These are phyloP conservation scores for Eupeodes luniger DNA, from an alignment of 2,888 invertebrate species.

Conservation along the genomic window DNA sequence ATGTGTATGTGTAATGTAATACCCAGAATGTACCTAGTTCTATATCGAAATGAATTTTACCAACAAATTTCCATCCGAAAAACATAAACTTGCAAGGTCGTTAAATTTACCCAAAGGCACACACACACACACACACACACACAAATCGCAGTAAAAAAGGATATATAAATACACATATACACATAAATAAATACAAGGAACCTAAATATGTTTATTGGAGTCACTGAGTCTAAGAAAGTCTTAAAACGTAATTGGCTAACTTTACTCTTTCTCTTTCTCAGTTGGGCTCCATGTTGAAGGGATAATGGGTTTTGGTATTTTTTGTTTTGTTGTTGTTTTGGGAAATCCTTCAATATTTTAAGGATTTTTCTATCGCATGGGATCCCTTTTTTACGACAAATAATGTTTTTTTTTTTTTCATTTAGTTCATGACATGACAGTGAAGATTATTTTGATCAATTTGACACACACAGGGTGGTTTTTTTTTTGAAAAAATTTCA, in stretches of 20 bases:
- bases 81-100: slow-evolving; percentile 55
- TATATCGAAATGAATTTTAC: slow-evolving; percentile 56
- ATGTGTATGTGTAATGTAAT: too few species aligned
- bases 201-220: slow-evolving; percentile 31
- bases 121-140: not conserved
- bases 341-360: slow-evolving; percentile 31
- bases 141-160: not conserved
- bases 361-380: slow-evolving; percentile 15
- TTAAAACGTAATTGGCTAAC: slow-evolving; percentile 70
- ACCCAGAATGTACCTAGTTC: slow-evolving; percentile 3
- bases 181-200: not conserved
- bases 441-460: slow-evolving; percentile 51
- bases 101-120: slow-evolving; percentile 33
- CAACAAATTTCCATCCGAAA: slow-evolving; percentile 62
- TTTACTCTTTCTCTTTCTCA: slow-evolving; percentile 33
- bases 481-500: not conserved
- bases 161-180: not conserved
- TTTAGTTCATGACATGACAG: not conserved
- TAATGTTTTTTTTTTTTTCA: not conserved
- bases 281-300: too few species aligned
- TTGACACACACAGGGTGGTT: slow-evolving; percentile 45
- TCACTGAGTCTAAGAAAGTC: slow-evolving; percentile 60
- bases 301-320: slow-evolving; percentile 16
- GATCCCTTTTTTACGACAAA: not conserved
- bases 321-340: not conserved